phyloP scores from a whole-genome alignment of 2,797 vertebrate genomes.

The Cephalopachus bancanus region DNA sequence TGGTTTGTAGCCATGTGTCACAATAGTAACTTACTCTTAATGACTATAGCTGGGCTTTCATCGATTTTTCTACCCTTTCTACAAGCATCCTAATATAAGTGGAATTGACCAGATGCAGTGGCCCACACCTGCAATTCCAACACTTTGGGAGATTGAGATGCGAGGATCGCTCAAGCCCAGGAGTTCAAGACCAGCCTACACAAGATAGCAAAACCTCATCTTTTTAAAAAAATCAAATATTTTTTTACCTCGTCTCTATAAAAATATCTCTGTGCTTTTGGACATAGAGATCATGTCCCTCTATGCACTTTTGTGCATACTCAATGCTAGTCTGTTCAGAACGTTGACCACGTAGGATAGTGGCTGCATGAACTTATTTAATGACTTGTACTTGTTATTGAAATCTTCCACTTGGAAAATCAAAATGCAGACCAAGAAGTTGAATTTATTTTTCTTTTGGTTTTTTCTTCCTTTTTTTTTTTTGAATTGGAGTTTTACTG shows the following conservation, averaged over 20 bases:
- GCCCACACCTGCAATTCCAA: no score
- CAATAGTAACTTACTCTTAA: not conserved
- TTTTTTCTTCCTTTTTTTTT: not conserved
- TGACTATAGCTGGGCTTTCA: not conserved
- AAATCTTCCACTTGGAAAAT: slow-evolving; percentile 32
- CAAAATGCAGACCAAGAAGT: not conserved
- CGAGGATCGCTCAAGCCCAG: no score
- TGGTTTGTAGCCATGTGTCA: not conserved
- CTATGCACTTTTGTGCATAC: not conserved
- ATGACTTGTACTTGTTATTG: not conserved
- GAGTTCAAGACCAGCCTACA: no score
- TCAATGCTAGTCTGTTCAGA: not conserved
- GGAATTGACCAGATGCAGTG: not conserved
- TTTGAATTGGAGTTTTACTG: not conserved
- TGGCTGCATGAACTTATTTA: not conserved
- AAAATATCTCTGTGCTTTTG: not conserved
- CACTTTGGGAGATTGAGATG: no score
- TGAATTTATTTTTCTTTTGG: not conserved
- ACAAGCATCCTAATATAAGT: not conserved
- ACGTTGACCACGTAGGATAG: not conserved
- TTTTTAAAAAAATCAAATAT: no score
- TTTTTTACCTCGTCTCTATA: no score
- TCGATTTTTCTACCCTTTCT: slow-evolving; percentile 10
- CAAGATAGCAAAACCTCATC: no score
- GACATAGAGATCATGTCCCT: not conserved